A percentile compares a stretch with the other conserved stretches of the same genome.
These are phyloP conservation scores for Mesaphorura yosii DNA, from an alignment of 1,140 invertebrate genomes.

Conservation along the genomic window DNA sequence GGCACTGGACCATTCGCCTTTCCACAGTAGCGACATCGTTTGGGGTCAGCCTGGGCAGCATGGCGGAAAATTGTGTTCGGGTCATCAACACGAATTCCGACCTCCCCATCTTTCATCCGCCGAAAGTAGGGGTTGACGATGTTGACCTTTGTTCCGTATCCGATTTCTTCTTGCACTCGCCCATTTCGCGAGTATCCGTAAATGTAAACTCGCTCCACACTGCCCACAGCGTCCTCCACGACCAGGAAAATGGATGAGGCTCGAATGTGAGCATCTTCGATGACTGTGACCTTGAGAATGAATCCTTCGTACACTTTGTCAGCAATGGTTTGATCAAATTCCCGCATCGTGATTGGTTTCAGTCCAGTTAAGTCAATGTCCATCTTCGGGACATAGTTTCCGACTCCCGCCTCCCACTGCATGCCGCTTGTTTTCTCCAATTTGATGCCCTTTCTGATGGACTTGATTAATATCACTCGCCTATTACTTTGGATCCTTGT, in stretches of 20 bases:
- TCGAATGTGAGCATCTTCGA: slow-evolving; percentile 13
- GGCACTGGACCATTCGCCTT: too few species aligned
- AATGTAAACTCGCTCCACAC: slow-evolving; percentile 10
- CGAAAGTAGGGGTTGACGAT: slow-evolving; percentile 19
- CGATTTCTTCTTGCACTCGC: neutral
- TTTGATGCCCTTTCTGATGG: neutral
- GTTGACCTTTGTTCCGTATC: slow-evolving; percentile 11
- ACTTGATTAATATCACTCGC: neutral
- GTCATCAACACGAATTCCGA: slow-evolving; percentile 16
- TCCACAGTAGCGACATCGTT: too few species aligned
- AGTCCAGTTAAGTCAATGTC: too few species aligned
- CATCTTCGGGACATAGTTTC: too few species aligned
- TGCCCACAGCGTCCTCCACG: slow-evolving; percentile 14
- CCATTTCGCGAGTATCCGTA: slow-evolving; percentile 8
- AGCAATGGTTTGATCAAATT: slow-evolving; percentile 9
- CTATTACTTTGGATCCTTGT: neutral
- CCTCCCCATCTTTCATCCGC: neutral
- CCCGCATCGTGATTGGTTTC: slow-evolving; percentile 7
- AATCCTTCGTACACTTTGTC: slow-evolving; percentile 11
- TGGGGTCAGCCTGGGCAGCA: neutral
- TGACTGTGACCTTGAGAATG: slow-evolving; percentile 8
- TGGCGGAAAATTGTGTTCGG: neutral
- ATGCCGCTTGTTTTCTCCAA: neutral
- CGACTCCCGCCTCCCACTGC: too few species aligned
- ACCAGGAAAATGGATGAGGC: neutral